Conservation (phyloP, 2,113 vertebrate species). For the Epinephelus lanceolatus region DNA sequence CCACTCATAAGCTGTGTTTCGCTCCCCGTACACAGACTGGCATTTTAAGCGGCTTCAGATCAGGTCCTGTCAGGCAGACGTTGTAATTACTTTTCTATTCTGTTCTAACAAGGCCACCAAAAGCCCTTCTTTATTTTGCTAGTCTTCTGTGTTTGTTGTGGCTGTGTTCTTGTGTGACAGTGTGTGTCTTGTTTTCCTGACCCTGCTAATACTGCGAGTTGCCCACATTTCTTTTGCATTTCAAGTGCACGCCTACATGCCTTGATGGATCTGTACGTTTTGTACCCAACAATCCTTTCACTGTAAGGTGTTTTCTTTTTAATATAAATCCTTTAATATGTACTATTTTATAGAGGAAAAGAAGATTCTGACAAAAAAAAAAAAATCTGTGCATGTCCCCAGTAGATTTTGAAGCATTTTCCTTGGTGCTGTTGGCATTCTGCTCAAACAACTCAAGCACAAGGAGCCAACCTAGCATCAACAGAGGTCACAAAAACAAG, state of each 20-base stretch:
- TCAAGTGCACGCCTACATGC: conserved; percentile 22
- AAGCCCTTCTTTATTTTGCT: conserved; percentile 14
- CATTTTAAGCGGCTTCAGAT: conserved; percentile 36
- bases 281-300: not conserved
- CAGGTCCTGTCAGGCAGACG: conserved; percentile 16
- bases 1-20: conserved; percentile 25
- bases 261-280: conserved; percentile 5
- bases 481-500: conserved; percentile 51
- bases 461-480: conserved; percentile 47
- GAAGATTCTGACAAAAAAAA: conserved; percentile 16
- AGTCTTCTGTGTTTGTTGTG: conserved; percentile 1
- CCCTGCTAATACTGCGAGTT: conserved; percentile 19
- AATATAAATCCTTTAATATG: not conserved
- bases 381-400: conserved; percentile 6
- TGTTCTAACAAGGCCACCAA: conserved; percentile 15
- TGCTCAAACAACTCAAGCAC: conserved; percentile 43
- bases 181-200: conserved; percentile 42
- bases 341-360: conserved; percentile 7
- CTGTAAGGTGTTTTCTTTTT: conserved; percentile 26
- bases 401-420: conserved; percentile 35
- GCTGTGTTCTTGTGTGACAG: conserved; percentile 8
- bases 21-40: conserved; percentile 13
- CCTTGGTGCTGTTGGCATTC: conserved; percentile 42
- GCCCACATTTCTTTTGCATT: conserved; percentile 24
- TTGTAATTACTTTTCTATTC: conserved; percentile 47